Conservation (phyloP, 2,113 vertebrate genomes). For the Ageneiosus marmoratus region DNA sequence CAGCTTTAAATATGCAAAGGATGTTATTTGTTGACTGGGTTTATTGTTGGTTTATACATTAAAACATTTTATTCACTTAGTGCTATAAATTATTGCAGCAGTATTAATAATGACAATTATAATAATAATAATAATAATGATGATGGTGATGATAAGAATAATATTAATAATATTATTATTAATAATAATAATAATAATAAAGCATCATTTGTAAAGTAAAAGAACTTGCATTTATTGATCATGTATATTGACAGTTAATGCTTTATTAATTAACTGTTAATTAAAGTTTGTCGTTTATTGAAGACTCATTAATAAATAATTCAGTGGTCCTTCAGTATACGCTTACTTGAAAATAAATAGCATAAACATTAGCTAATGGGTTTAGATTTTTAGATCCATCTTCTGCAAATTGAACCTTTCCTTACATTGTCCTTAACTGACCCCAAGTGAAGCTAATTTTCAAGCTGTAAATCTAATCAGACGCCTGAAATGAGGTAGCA, state of each 20-base stretch:
- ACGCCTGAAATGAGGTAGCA: no score
- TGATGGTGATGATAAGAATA: not conserved
- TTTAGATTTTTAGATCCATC: no score
- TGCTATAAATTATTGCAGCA: not conserved
- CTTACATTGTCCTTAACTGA: no score
- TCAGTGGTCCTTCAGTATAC: no score
- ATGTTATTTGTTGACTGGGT: not conserved
- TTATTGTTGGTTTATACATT: not conserved
- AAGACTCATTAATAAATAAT: not conserved
- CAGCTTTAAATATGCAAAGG: not conserved
- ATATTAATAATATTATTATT: no score
- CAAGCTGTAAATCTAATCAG: no score
- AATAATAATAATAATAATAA: not conserved
- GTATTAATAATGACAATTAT: not conserved
- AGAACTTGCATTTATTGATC: not conserved
- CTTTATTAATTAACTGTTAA: not conserved
- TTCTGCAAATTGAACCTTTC: no score
- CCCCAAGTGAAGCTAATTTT: no score
- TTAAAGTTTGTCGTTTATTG: not conserved
- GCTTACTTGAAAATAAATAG: no score
- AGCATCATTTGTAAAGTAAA: not conserved
- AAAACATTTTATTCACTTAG: not conserved
- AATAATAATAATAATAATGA: no score
- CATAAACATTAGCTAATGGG: no score
- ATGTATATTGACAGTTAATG: not conserved